Conservation (phyloP, 2,888 invertebrate species). For the Agriopis leucophaearia region DNA sequence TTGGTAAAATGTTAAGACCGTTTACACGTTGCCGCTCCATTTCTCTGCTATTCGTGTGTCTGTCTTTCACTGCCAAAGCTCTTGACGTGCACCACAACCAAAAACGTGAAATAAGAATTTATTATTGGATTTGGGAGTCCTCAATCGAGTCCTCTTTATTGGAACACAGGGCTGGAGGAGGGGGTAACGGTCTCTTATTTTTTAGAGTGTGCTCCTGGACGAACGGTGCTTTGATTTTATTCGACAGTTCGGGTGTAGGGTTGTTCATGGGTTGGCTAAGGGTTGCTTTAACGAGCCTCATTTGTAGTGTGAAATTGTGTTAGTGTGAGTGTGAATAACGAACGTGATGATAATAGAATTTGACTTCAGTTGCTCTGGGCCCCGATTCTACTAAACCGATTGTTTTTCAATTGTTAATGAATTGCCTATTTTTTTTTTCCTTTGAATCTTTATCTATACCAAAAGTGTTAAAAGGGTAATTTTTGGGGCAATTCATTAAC, state of each 20-base stretch:
- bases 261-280: constrained; percentile 25
- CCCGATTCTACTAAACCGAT: no score
- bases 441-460: no score
- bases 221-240: constrained; percentile 45
- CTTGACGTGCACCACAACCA: constrained; percentile 29
- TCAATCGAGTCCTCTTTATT: constrained; percentile 44
- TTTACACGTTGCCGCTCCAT: not conserved
- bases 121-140: constrained; percentile 48
- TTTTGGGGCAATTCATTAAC: no score
- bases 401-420: no score
- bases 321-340: not conserved
- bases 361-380: no score
- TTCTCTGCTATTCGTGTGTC: not conserved
- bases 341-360: not conserved
- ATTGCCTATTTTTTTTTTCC: no score
- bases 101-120: constrained; percentile 47
- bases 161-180: constrained; percentile 35
- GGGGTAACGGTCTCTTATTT: constrained; percentile 43
- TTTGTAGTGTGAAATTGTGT: constrained; percentile 33
- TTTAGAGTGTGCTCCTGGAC: constrained; percentile 36
- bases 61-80: constrained; percentile 25
- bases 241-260: constrained; percentile 37
- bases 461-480: no score
- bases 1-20: no score
- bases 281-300: constrained; percentile 35